Evolutionary conservation across 2,888 invertebrate species (phyloP).

Genomic region (Drosophila affinis): DNA sequence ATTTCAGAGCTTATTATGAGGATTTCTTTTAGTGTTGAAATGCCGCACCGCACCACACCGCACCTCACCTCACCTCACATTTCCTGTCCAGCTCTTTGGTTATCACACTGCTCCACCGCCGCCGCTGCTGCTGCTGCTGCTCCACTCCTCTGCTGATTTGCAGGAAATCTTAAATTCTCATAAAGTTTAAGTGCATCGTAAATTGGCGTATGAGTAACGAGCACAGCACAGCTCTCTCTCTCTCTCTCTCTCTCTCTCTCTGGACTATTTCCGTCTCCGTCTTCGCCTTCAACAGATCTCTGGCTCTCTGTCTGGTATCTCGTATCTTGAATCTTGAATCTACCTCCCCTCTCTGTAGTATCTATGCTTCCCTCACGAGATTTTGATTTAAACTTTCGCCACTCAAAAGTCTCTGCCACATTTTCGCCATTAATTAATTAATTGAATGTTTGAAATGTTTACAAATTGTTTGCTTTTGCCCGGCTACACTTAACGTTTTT

Average conservation of each 20-base stretch:
- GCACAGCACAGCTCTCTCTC: constrained; percentile 52
- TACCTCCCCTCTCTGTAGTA: not conserved
- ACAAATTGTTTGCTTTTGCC: constrained; percentile 56
- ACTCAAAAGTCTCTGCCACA: constrained; percentile 53
- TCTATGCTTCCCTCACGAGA: constrained; percentile 7
- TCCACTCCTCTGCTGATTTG: constrained; percentile 48
- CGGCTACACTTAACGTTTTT: constrained; percentile 19
- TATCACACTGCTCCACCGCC: constrained; percentile 19
- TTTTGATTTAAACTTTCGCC: constrained; percentile 58
- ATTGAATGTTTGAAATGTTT: constrained; percentile 71
- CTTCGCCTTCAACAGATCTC: constrained; percentile 35
- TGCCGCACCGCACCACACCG: constrained; percentile 20
- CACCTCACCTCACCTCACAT: constrained; percentile 14
- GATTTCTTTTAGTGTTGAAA: not conserved
- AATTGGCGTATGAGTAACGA: constrained; percentile 77
- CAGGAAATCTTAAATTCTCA: constrained; percentile 80
- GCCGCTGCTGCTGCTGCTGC: not conserved
- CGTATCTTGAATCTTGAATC: constrained; percentile 16
- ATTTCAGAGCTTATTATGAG: constrained; percentile 5
- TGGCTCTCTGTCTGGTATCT: constrained; percentile 35
- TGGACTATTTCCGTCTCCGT: constrained; percentile 67
- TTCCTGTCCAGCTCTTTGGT: constrained; percentile 60
- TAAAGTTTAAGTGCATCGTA: constrained; percentile 78
- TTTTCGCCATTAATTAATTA: constrained; percentile 75
- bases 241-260: constrained; percentile 18